phyloP scores from a whole-genome alignment of 2,113 vertebrate genomes.

The Emydura subglobosa region DNA sequence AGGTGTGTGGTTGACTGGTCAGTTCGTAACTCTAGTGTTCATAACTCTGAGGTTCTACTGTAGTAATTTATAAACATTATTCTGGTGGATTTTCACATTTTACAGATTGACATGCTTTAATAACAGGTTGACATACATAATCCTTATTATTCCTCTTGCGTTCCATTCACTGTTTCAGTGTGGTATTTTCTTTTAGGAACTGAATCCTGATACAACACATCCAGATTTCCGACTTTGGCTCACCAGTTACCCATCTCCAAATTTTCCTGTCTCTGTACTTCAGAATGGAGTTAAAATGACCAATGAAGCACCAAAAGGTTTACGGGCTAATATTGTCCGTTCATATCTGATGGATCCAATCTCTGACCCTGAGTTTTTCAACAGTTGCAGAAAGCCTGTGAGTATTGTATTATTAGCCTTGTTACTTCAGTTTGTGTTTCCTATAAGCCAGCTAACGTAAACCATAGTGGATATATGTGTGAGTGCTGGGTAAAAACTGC shows the following conservation, averaged over 20 bases:
- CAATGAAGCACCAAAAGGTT: slow-evolving; percentile 91
- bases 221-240: slow-evolving; percentile 93
- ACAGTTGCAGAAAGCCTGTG: slow-evolving; percentile 87
- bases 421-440: neutral
- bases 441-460: neutral
- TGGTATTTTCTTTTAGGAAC: slow-evolving; percentile 78
- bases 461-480: neutral
- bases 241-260: slow-evolving; percentile 90
- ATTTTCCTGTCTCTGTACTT: slow-evolving; percentile 89
- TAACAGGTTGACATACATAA: neutral
- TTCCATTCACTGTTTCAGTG: neutral
- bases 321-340: slow-evolving; percentile 87
- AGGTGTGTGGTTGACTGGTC: too few species aligned
- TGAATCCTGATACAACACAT: slow-evolving; percentile 88
- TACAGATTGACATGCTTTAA: neutral
- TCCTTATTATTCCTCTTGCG: neutral
- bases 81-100: neutral
- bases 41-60: too few species aligned
- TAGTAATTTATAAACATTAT: neutral
- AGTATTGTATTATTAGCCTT: slow-evolving; percentile 48
- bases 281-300: slow-evolving; percentile 95
- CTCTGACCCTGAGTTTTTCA: slow-evolving; percentile 87
- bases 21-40: too few species aligned
- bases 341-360: slow-evolving; percentile 92
- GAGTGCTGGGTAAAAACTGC: neutral